These are phyloP conservation scores for Haliclystus octoradiatus DNA, from an alignment of 30 jellyfish, hydroid and myxozoan species.

Conservation along the genomic window DNA sequence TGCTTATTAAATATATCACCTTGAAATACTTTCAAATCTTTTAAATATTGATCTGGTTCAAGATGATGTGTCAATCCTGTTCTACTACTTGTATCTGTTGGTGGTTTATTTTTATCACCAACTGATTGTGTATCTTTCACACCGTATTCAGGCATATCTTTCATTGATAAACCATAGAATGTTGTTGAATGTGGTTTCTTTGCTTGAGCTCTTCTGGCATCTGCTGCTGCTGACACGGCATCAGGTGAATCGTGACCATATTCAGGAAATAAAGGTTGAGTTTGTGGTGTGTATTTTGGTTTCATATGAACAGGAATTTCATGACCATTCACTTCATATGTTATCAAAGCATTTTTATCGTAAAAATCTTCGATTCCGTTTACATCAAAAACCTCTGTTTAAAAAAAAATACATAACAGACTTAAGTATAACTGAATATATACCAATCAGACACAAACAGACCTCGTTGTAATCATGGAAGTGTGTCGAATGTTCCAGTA, in stretches of 20 bases:
- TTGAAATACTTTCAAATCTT: slow-evolving; percentile 1
- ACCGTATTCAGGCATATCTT: slow-evolving; percentile 89
- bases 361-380: slow-evolving; percentile 93
- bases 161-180: slow-evolving; percentile 62
- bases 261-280: slow-evolving; percentile 88
- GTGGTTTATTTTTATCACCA: background rate
- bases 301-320: slow-evolving; percentile 92
- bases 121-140: slow-evolving; percentile 62
- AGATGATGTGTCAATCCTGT: background rate
- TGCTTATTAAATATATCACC: slow-evolving; percentile 3
- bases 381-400: slow-evolving; percentile 83
- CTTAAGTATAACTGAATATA: too few relatives aligned
- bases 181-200: slow-evolving; percentile 35
- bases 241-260: slow-evolving; percentile 71
- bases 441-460: too few relatives aligned
- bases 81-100: background rate
- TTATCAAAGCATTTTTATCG: slow-evolving; percentile 76
- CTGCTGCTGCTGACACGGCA: slow-evolving; percentile 6
- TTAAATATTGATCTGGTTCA: background rate
- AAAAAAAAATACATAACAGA: background rate
- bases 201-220: background rate
- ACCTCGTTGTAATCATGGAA: too few relatives aligned
- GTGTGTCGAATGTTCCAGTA: too few relatives aligned
- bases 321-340: slow-evolving; percentile 93
- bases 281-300: slow-evolving; percentile 83